A percentile compares a stretch with the other conserved stretches of the same genome.
Evolutionary conservation across 35 echinoderm and acorn worm genomes (phyloP).

Genomic region (Apostichopus japonicus): DNA sequence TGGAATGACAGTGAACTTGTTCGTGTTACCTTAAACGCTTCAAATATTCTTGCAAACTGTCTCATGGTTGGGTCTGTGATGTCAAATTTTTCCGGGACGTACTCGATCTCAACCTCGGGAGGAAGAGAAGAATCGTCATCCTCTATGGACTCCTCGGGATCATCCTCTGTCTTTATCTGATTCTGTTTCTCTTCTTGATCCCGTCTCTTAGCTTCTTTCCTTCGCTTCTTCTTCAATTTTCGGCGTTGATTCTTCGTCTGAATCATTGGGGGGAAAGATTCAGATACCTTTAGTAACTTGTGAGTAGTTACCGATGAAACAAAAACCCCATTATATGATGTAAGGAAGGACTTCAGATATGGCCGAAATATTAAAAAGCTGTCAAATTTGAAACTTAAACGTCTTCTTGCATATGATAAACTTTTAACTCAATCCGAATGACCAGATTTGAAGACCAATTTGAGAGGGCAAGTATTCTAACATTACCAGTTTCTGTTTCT

Average conservation of each 20-base stretch:
- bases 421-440: too few species aligned
- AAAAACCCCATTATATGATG: too few species aligned
- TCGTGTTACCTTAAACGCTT: slow-evolving; percentile 83
- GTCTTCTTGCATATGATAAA: too few species aligned
- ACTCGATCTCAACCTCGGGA: slow-evolving; percentile 76
- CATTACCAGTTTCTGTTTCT: slow-evolving; percentile 71
- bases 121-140: background rate
- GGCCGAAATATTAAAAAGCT: too few species aligned
- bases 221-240: slow-evolving; percentile 91
- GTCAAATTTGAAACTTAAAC: too few species aligned
- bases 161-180: background rate
- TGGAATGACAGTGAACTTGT: too few species aligned
- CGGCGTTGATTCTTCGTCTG: slow-evolving; percentile 91
- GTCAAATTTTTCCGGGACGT: slow-evolving; percentile 79
- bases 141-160: slow-evolving; percentile 21
- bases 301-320: too few species aligned
- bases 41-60: slow-evolving; percentile 90
- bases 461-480: too few species aligned
- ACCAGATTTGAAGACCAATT: too few species aligned
- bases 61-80: slow-evolving; percentile 77
- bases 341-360: too few species aligned
- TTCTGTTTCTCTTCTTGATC: slow-evolving; percentile 68
- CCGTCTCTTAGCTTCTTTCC: slow-evolving; percentile 66
- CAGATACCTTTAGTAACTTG: too few species aligned
- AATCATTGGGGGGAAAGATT: background rate